Conservation (phyloP, 92 coral and sea anemone species). For the Porites rus region DNA sequence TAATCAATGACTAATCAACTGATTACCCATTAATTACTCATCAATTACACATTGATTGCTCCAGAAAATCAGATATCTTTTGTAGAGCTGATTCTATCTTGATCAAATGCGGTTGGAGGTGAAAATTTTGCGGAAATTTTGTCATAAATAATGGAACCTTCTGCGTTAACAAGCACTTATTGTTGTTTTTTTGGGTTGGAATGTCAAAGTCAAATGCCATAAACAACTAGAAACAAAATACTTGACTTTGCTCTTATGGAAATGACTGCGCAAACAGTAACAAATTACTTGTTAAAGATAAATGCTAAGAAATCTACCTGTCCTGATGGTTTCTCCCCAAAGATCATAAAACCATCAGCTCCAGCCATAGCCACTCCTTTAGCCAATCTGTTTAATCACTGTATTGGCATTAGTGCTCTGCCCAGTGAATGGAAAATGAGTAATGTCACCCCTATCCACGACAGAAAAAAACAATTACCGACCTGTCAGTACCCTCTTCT, state of each 20-base stretch:
- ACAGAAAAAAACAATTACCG: background rate
- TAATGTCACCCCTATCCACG: conserved; percentile 1
- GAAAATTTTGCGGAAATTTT: conserved; percentile 12
- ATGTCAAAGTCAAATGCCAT: conserved; percentile 30
- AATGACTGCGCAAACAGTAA: background rate
- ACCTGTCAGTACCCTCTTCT: too few relatives aligned
- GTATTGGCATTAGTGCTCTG: too few relatives aligned
- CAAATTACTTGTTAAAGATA: background rate
- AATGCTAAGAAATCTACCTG: background rate
- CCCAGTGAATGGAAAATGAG: background rate
- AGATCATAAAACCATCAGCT: too few relatives aligned
- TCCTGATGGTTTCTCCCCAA: background rate
- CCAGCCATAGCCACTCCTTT: too few relatives aligned
- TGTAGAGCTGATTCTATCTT: conserved; percentile 5
- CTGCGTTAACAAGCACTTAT: conserved; percentile 6
- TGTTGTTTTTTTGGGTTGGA: conserved; percentile 11
- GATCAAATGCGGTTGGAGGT: conserved; percentile 21
- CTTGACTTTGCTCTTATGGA: conserved; percentile 15
- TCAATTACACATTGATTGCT: background rate
- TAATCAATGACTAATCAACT: too few relatives aligned
- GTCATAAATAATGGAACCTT: conserved; percentile 18
- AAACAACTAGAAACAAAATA: conserved; percentile 15
- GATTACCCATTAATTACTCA: too few relatives aligned
- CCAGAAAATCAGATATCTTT: conserved; percentile 20
- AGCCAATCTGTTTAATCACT: too few relatives aligned